Base-by-base conservation (phyloP, 2,888 invertebrate species). In the Lissonota sp. region DNA sequence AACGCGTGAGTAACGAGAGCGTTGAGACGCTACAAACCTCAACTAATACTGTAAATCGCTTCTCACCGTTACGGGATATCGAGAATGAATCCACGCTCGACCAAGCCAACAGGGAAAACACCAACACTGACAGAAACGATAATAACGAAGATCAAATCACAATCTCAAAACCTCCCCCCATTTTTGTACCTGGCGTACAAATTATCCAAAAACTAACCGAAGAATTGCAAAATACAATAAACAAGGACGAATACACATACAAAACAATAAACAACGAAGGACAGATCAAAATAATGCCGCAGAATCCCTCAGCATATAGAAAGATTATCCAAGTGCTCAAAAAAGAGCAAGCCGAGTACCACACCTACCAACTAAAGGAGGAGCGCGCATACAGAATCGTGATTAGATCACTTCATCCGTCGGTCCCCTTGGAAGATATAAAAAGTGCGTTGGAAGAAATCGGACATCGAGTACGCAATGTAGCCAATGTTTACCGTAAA, bases 351-450 rank as follows among this genome's bases (percentile, higher is more conserved):
- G 74, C 63, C 7, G 26, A 63, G 8, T 82, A 75, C 49, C 73
- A 77, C 66, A 82, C 82, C 0, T 85, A 83, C 60, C 82, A 83
- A 46, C 53, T 46, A 55, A 83, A 82, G 60, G 39, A 74, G 44
- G 62, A 84, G 5, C 76, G 58, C 49, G 58, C 10, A 12, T 84
- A 64, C 37, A 74, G 58, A 26, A 79, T 82, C 12, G 81, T 85
- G 14, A 16, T 84, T 4, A 78, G 79, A n/a, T 57, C 67, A 7
- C 42, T 83, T 4, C 84, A 84, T 66, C 79, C 63, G 7, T 67
- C 79, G 8, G 42, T 40, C 6, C 46, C 51, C 67, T 42, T 55
- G 63, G 62, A 80, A 58, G 12, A 4, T 80, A 80, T 85, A 42
- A 67, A 72, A 42, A 5, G 49, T 71, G 76, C 72, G 60, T 16